Evolutionary conservation across 2,888 invertebrate species (phyloP), one percentile per base, ranked within the genome.

Genomic region (Mythimna vitellina): DNA sequence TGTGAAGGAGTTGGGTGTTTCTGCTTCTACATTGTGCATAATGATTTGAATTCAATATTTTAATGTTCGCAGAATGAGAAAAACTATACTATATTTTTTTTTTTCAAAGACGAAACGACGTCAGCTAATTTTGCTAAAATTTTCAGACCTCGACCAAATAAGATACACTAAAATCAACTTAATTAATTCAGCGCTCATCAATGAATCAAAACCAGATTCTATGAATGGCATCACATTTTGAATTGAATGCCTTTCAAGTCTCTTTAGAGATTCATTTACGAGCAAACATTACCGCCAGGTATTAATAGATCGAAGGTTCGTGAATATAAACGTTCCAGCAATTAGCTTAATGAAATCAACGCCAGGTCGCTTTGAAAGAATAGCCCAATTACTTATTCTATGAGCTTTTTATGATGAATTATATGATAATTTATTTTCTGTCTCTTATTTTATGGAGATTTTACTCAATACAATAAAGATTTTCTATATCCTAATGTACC

Each of bases 321-420:
- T 51, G 65, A 79, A 68, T 54, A 70, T 67, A 82, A 82, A 67
- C 9, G 73, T n/a, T 35, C 60, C 53, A 58, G 73, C 63, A 83
- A 79, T 79, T 82, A 82, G 49, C 51, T 46, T 42, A 79, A 82
- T 79, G 57, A 65, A 79, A 72, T 72, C 64, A 56, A 29, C 38
- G 65, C 35, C 38, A 20, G 54, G 53, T 42, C 64, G 29, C 32
- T n/a, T 1, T 49, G 73, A 22, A 75, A 20, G 49, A 60, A 63
- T 54, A 38, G 46, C 5, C 9, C 46, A 58, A 74, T 74, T 58
- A 79, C 12, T 60, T 61, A 60, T 69, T 42, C n/a, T 12, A 56
- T 56, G 14, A n/a, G n/a, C 49, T 29, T 57, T 72, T 77, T 51
- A 69, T 78, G 78, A 70, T 38, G 22, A 77, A 77, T 66, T n/a